phyloP scores from a whole-genome alignment of 2,888 invertebrate genomes.

The Euclidia mi region DNA sequence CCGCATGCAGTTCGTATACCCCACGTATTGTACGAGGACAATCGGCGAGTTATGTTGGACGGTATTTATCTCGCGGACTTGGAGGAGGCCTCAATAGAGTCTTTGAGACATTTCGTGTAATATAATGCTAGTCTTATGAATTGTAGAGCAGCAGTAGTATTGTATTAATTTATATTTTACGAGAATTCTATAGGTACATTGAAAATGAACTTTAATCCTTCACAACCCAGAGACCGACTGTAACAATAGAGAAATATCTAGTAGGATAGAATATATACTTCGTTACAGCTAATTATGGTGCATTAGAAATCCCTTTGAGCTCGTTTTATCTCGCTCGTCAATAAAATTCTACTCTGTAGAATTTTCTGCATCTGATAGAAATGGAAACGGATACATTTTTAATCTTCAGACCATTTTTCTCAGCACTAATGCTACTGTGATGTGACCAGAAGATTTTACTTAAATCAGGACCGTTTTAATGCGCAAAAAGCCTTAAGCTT shows the following conservation, averaged over 20 bases:
- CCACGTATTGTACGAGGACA: too few species aligned
- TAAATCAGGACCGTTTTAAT: background rate
- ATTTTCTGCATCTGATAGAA: background rate
- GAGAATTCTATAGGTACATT: too few species aligned
- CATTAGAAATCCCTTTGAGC: background rate
- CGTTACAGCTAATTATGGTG: background rate
- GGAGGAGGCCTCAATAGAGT: too few species aligned
- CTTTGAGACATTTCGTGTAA: too few species aligned
- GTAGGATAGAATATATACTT: background rate
- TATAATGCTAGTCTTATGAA: too few species aligned
- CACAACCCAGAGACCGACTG: background rate
- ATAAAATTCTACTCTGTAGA: background rate
- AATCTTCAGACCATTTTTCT: background rate
- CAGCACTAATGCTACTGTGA: background rate
- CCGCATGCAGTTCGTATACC: too few species aligned
- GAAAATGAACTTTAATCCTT: too few species aligned
- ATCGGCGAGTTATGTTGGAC: too few species aligned
- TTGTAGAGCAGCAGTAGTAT: too few species aligned
- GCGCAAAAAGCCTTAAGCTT: slow-evolving; percentile 1
- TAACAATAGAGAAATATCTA: background rate
- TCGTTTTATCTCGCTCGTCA: background rate
- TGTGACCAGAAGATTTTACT: background rate
- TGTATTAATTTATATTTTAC: too few species aligned
- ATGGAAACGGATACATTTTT: background rate
- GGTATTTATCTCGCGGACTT: too few species aligned